Evolutionary conservation across 2,888 invertebrate species (phyloP).

Genomic region (Platerodrilus igneus): DNA sequence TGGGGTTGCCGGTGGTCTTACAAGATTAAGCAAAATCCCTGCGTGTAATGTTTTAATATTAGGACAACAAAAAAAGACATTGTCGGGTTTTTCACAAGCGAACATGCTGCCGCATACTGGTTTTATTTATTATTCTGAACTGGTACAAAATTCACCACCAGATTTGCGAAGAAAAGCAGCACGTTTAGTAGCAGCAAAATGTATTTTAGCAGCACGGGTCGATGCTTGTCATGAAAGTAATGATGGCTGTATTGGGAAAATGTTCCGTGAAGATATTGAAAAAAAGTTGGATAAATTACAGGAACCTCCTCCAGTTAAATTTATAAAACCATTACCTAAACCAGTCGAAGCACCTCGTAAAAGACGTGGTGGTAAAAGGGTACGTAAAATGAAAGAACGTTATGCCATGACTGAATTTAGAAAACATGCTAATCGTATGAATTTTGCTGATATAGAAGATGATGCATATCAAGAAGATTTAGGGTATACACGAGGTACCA

Average conservation of each 20-base stretch:
- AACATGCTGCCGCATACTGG: slow-evolving; percentile 93
- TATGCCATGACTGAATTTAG: slow-evolving; percentile 97
- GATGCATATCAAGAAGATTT: slow-evolving; percentile 99
- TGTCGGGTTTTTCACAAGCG: slow-evolving; percentile 93
- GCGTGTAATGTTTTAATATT: slow-evolving; percentile 91
- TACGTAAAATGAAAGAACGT: slow-evolving; percentile 97
- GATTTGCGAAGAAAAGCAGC: slow-evolving; percentile 92
- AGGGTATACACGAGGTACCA: slow-evolving; percentile 93
- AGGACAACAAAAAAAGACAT: slow-evolving; percentile 84
- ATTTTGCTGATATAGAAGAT: slow-evolving; percentile 98
- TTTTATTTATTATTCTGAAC: slow-evolving; percentile 86
- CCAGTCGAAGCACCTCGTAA: slow-evolving; percentile 96
- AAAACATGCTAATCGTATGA: slow-evolving; percentile 96
- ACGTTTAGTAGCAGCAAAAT: slow-evolving; percentile 87
- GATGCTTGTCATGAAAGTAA: slow-evolving; percentile 91
- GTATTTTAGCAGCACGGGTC: slow-evolving; percentile 90
- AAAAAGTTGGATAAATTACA: slow-evolving; percentile 94
- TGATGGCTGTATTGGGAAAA: slow-evolving; percentile 78
- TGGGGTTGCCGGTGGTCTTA: slow-evolving; percentile 97
- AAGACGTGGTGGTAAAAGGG: slow-evolving; percentile 93
- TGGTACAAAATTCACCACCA: slow-evolving; percentile 91
- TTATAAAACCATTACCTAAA: slow-evolving; percentile 91
- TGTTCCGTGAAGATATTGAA: slow-evolving; percentile 85
- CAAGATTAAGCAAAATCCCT: slow-evolving; percentile 94
- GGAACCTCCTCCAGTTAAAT: slow-evolving; percentile 98